Conservation (phyloP, 2,797 vertebrate genomes). For the Lerista edwardsae region DNA sequence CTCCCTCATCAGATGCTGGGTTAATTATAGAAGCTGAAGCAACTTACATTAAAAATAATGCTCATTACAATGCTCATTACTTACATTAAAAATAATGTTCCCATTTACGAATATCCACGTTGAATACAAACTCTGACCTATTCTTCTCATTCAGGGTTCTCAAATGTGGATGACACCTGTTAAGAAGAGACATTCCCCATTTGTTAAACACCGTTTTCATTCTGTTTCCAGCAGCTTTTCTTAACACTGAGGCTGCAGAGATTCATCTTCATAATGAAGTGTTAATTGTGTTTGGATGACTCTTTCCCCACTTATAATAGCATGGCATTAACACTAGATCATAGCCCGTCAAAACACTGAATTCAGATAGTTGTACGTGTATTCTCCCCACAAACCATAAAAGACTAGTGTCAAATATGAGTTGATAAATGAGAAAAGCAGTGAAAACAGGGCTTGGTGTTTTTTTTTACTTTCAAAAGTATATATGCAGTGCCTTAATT, state of each 20-base stretch:
- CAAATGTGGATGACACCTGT: fast-evolving
- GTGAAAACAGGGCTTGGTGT: too few relatives aligned
- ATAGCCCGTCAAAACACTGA: constrained; percentile 4
- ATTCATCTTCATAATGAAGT: constrained; percentile 36
- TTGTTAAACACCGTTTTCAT: neutral
- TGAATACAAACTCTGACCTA: fast-evolving
- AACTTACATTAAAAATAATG: too few relatives aligned
- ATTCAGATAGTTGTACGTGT: neutral
- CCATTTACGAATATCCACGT: neutral
- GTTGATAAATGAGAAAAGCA: neutral
- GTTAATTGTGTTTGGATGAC: constrained; percentile 48
- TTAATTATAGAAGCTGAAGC: fast-evolving
- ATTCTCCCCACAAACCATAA: constrained; percentile 20
- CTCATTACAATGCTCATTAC: too few relatives aligned
- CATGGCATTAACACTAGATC: neutral
- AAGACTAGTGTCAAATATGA: neutral
- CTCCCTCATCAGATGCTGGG: neutral
- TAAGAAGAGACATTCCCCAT: neutral
- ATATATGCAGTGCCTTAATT: neutral
- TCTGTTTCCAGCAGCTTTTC: constrained; percentile 5
- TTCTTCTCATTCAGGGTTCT: neutral
- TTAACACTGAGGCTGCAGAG: constrained; percentile 21
- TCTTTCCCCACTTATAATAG: constrained; percentile 20
- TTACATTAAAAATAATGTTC: fast-evolving
- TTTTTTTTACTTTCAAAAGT: neutral